Evolutionary conservation across 2,113 vertebrate species (phyloP).

Genomic region (Callocephalon fimbriatum): DNA sequence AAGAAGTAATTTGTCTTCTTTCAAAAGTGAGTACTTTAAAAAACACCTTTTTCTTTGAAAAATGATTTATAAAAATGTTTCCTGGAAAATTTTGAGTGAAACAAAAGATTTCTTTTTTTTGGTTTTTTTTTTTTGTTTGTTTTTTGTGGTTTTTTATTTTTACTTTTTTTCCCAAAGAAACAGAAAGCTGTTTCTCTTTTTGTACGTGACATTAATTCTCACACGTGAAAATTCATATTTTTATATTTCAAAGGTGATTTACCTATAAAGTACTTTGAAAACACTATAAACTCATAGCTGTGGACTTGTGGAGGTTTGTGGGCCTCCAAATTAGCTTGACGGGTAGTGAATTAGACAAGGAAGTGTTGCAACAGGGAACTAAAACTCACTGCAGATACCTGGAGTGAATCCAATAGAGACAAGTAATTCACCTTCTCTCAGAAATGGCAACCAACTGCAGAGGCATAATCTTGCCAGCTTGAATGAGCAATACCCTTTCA

Average conservation of each 20-base stretch:
- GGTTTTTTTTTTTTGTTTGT: too few relatives aligned
- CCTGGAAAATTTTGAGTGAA: neutral
- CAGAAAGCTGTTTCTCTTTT: neutral
- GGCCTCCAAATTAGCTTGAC: neutral
- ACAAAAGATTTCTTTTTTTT: neutral
- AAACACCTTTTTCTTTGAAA: rapidly evolving
- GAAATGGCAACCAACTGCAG: neutral
- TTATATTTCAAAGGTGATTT: neutral
- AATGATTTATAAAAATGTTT: neutral
- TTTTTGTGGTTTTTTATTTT: neutral
- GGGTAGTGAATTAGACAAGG: neutral
- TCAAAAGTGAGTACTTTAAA: neutral
- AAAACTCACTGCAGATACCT: constrained; percentile 17
- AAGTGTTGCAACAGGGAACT: neutral
- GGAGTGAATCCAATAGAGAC: neutral
- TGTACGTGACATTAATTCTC: neutral
- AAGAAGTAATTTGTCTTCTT: neutral
- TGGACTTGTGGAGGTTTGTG: neutral
- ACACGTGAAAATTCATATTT: neutral
- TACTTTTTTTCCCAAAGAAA: neutral
- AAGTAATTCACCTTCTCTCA: neutral
- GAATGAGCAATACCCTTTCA: constrained; percentile 3
- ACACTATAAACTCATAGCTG: neutral
- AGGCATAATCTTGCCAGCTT: neutral
- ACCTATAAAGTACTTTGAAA: neutral